Base-by-base conservation (phyloP, 1,140 invertebrate species). In the Atta cephalotes region DNA sequence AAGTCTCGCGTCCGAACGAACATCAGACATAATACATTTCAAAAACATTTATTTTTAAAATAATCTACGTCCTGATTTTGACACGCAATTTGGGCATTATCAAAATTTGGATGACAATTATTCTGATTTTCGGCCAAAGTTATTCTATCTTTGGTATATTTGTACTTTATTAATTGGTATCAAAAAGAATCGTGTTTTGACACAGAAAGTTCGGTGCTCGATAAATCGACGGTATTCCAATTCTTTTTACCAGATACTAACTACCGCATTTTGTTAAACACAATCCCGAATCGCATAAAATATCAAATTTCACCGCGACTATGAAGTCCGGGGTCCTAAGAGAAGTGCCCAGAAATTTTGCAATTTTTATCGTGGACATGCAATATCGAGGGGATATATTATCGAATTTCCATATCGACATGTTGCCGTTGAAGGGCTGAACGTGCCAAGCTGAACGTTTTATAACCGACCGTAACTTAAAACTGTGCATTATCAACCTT, bases 331-430 rank as follows among this genome's bases (percentile, higher is more conserved):
- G 31, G 21, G 31, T 39, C 31, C 25, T 70, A 58, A 70, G 78
- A 70, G 65, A 56, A 81, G 65, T 81, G 78, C 39, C 63, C 78
- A 31, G 31, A 31, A 81, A 51, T 81, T 81, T 81, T 81, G 53
- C 25, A 81, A 81, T 65, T 81, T 70, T 81, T 81, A 81, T 81
- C 78, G 63, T 21, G 49, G 49, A 28, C 63, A 31, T 25, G 63
- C 63, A 81, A 70, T 80, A 80, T 68, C 28, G 31, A 21, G 18
- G 18, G 31, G 31, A 81, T 81, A 70, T 58, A 81, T 81, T 81
- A 81, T 53, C 31, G 78, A 81, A 81, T 81, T 70, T 81, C 62
- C 78, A 81, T 81, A 81, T 53, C 78, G 63, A 70, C 65, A 14
- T 81, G 9, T 31, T n/a, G 60, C 18, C 28, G 10, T 45, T n/a